These are phyloP conservation scores for Labia minor DNA, from an alignment of 2,888 invertebrate genomes.

Conservation along the genomic window DNA sequence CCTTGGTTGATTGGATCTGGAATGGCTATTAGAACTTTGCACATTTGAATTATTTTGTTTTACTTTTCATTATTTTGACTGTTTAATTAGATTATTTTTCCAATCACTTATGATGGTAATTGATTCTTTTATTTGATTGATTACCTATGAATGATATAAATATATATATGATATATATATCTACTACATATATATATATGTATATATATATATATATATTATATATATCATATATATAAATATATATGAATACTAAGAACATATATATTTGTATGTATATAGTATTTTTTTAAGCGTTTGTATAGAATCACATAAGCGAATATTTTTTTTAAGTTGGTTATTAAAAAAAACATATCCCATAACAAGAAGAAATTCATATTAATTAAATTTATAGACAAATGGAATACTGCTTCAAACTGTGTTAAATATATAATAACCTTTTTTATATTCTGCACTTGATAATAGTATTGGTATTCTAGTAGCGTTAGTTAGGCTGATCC, in stretches of 20 bases:
- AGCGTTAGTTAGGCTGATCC: conserved; percentile 13
- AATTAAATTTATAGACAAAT: neutral
- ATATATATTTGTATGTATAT: neutral
- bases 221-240: neutral
- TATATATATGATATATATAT: neutral
- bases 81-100: neutral
- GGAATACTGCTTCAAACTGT: neutral
- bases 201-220: neutral
- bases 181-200: neutral
- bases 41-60: neutral
- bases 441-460: conserved; percentile 8
- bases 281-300: neutral
- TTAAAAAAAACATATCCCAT: neutral
- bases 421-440: neutral
- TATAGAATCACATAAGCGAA: neutral
- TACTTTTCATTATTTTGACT: neutral
- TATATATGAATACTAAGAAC: neutral
- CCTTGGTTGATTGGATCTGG: neutral
- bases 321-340: neutral
- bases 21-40: neutral
- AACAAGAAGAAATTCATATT: neutral
- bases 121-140: neutral
- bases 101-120: neutral
- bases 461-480: conserved; percentile 13
- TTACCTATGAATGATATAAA: neutral